phyloP scores from a whole-genome alignment of 2,113 vertebrate genomes.

The Aldabrachelys gigantea region DNA sequence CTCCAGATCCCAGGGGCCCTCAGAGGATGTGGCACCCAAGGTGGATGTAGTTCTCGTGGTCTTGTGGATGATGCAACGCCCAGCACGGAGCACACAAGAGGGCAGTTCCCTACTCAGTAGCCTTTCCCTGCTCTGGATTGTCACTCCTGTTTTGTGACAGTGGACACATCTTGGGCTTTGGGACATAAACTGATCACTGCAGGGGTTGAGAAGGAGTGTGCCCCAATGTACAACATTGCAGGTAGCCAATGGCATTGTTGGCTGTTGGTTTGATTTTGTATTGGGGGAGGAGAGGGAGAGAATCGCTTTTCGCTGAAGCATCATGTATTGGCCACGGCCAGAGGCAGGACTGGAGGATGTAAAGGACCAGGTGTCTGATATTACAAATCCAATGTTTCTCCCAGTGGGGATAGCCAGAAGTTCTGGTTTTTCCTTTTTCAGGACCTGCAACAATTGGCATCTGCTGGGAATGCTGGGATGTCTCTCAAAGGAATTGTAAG shows the following conservation, averaged over 20 bases:
- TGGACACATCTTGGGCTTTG: background rate
- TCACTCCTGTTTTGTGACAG: background rate
- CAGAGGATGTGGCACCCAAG: background rate
- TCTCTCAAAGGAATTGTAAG: rapidly evolving
- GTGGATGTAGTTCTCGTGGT: background rate
- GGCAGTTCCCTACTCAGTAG: rapidly evolving
- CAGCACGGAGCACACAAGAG: rapidly evolving
- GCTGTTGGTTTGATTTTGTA: background rate
- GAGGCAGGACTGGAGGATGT: rapidly evolving
- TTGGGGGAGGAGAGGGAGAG: background rate
- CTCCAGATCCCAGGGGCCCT: rapidly evolving
- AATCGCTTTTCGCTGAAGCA: rapidly evolving
- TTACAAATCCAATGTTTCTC: background rate
- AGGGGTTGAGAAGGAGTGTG: background rate
- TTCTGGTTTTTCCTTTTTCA: background rate
- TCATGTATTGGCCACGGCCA: background rate
- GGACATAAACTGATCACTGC: background rate
- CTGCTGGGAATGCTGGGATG: background rate
- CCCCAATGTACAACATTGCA: background rate
- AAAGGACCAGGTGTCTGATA: rapidly evolving
- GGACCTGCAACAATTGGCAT: background rate
- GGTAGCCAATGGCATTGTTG: background rate
- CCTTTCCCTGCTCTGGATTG: background rate
- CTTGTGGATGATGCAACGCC: rapidly evolving
- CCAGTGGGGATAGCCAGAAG: rapidly evolving